Evolutionary conservation across 2,888 invertebrate genomes (phyloP).

Genomic region (Spatulosminthurus flaviceps): DNA sequence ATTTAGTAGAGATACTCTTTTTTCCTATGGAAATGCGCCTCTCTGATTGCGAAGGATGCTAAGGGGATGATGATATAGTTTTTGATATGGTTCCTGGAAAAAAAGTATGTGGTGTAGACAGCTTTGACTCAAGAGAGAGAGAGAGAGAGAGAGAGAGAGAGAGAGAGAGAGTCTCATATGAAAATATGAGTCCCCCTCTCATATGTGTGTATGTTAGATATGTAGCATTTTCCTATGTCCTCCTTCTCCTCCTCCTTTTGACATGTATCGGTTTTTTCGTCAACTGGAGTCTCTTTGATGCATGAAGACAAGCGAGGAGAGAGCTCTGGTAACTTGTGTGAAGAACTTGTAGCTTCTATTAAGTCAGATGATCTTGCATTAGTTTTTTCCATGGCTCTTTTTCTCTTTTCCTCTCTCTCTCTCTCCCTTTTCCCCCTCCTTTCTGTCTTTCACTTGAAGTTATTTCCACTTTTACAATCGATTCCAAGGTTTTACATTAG

Average conservation of each 20-base stretch:
- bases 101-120: no score
- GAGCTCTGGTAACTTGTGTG: not conserved
- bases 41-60: no score
- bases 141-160: no score
- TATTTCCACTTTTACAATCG: not conserved
- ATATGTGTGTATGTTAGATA: not conserved
- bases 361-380: not conserved
- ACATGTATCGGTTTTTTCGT: constrained; percentile 13
- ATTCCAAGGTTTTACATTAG: not conserved
- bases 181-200: no score
- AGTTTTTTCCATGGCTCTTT: not conserved
- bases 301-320: constrained; percentile 4
- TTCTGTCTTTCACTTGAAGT: not conserved
- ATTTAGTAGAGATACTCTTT: no score
- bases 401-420: not conserved
- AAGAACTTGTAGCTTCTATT: constrained; percentile 12
- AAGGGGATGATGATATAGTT: no score
- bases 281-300: not conserved
- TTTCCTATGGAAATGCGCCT: no score
- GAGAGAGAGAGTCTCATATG: no score
- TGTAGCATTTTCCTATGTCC: not conserved
- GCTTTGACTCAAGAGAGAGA: no score
- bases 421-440: not conserved
- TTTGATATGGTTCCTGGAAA: no score
- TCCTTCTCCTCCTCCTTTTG: not conserved